These are phyloP conservation scores for Hanleya hanleyi DNA, from an alignment of 2,888 invertebrate genomes.

Conservation along the genomic window DNA sequence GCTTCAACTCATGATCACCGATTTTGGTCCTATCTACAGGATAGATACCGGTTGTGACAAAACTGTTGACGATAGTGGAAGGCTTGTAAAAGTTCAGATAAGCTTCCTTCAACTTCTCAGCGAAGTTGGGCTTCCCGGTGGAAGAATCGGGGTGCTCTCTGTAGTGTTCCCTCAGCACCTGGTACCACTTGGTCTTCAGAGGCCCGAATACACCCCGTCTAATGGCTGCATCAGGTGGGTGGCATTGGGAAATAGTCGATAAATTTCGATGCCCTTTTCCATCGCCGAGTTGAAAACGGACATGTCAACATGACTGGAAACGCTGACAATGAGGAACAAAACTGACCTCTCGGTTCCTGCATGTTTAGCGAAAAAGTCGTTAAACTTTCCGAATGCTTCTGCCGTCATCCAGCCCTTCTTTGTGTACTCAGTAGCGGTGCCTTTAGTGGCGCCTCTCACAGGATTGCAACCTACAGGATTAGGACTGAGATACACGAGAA, in stretches of 20 bases:
- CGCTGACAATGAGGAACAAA: too few species aligned
- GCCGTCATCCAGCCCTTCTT: too few species aligned
- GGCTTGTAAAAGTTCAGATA: conserved; percentile 35
- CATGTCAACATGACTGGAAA: too few species aligned
- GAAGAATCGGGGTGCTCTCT: conserved; percentile 34
- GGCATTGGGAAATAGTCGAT: conserved; percentile 34
- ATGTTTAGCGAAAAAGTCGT: too few species aligned
- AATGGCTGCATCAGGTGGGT: conserved; percentile 45
- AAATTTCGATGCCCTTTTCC: conserved; percentile 32
- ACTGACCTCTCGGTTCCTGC: too few species aligned
- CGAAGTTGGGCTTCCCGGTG: conserved; percentile 33
- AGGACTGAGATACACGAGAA: too few species aligned
- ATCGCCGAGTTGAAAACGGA: too few species aligned
- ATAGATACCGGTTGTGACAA: conserved; percentile 32
- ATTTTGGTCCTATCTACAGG: conserved; percentile 22
- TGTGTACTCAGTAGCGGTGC: too few species aligned
- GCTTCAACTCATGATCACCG: conserved; percentile 12
- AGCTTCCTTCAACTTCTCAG: conserved; percentile 36
- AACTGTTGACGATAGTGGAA: conserved; percentile 34
- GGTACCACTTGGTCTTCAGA: conserved; percentile 33
- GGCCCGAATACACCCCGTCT: conserved; percentile 42
- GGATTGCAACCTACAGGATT: too few species aligned
- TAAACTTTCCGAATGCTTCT: too few species aligned
- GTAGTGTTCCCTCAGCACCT: conserved; percentile 22
- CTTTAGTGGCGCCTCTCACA: too few species aligned